These are phyloP conservation scores for Hypanus sabinus DNA, from an alignment of 2,113 vertebrate genomes.

Conservation along the genomic window DNA sequence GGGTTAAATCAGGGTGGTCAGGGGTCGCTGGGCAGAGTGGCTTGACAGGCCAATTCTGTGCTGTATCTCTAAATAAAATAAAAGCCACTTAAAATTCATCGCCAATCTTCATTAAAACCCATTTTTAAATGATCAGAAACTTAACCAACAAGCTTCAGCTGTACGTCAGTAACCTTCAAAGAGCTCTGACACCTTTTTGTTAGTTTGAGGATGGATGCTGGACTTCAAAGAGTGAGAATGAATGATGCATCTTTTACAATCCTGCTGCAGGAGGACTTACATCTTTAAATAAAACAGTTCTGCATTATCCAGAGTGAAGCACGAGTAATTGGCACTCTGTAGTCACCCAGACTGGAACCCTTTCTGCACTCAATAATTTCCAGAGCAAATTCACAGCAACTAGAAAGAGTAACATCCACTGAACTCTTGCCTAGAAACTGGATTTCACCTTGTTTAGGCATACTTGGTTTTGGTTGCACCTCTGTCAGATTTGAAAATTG, in stretches of 20 bases:
- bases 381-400: background rate
- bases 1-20: too few species aligned
- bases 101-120: background rate
- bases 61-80: too few species aligned
- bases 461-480: too few species aligned
- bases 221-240: background rate
- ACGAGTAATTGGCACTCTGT: background rate
- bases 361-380: background rate
- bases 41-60: too few species aligned
- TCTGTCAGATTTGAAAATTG: too few species aligned
- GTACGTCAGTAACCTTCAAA: background rate
- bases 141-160: background rate
- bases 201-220: too few species aligned
- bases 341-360: background rate
- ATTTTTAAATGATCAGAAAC: background rate
- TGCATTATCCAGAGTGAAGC: background rate
- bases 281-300: background rate
- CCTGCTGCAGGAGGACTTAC: background rate
- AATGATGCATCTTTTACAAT: background rate
- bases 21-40: too few species aligned
- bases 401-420: background rate
- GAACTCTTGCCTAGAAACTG: too few species aligned
- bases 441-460: too few species aligned
- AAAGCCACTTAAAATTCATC: background rate
- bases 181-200: background rate